phyloP scores from a whole-genome alignment of 2,888 invertebrate genomes.

The Mylabris sibirica region DNA sequence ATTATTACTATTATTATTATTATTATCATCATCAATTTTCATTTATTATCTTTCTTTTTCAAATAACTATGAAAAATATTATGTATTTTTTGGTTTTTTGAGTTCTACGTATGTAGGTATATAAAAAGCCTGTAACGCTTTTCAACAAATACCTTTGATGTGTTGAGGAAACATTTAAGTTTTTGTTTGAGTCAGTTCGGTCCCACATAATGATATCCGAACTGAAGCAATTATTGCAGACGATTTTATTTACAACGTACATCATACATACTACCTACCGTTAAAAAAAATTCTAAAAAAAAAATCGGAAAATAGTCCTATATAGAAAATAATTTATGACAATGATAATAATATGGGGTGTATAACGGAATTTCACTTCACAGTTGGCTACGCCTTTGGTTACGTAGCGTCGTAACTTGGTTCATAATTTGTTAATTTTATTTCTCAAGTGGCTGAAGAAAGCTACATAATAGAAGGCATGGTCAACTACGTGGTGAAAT shows the following conservation, averaged over 20 bases:
- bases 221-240: constrained; percentile 44
- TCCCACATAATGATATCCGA: constrained; percentile 56
- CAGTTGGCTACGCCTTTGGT: too few relatives aligned
- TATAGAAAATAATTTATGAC: constrained; percentile 7
- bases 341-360: constrained; percentile 15
- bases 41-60: not conserved
- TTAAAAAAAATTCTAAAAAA: constrained; percentile 30
- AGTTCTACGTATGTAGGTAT: not conserved
- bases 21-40: not conserved
- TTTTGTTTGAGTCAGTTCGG: constrained; percentile 48
- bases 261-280: not conserved
- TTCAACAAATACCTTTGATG: constrained; percentile 26
- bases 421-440: too few relatives aligned
- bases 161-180: constrained; percentile 41
- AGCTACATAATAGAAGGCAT: too few relatives aligned
- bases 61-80: not conserved
- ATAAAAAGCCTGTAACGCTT: too few relatives aligned
- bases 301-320: constrained; percentile 6
- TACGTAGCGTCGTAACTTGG: too few relatives aligned
- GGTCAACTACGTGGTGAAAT: too few relatives aligned
- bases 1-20: too few relatives aligned
- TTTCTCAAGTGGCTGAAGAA: too few relatives aligned
- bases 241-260: not conserved
- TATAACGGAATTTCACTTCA: too few relatives aligned
- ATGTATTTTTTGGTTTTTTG: not conserved